Percentiles rank a stretch among this genome's conserved stretches.
These are phyloP conservation scores for Nesospiza acunhae DNA, from an alignment of 2,113 vertebrate species.

Conservation along the genomic window DNA sequence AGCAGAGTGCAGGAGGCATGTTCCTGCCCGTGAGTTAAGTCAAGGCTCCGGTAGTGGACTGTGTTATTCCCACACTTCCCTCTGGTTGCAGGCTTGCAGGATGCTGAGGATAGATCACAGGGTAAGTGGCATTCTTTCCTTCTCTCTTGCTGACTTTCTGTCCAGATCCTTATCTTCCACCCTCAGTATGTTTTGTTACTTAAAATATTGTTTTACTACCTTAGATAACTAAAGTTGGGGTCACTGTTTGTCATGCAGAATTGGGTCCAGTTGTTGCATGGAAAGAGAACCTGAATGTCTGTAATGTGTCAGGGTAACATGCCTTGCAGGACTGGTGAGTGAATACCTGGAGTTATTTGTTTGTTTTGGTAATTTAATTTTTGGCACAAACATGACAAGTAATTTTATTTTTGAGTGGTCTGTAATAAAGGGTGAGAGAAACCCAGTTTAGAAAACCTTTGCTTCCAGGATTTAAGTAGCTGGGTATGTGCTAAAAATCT, in stretches of 20 bases:
- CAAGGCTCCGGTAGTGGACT: not conserved
- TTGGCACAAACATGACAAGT: not conserved
- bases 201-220: not conserved
- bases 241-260: not conserved
- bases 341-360: not conserved
- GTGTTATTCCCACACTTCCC: not conserved
- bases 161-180: not conserved
- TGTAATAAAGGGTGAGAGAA: not conserved
- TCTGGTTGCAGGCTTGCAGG: not conserved
- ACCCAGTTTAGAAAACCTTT: not conserved
- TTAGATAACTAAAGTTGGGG: not conserved
- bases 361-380: not conserved
- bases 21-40: not conserved
- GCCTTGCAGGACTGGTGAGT: not conserved
- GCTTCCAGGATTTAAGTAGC: not conserved
- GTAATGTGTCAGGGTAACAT: not conserved
- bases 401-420: not conserved
- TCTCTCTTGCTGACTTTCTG: not conserved
- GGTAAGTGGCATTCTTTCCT: not conserved
- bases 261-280: not conserved
- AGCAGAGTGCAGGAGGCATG: not conserved
- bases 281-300: not conserved
- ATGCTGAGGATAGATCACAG: not conserved
- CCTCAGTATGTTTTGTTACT: not conserved
- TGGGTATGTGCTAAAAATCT: not conserved